Evolutionary conservation across 2,113 vertebrate genomes (phyloP), one percentile per base, ranked within the genome.

Genomic region (Rissa tridactyla): DNA sequence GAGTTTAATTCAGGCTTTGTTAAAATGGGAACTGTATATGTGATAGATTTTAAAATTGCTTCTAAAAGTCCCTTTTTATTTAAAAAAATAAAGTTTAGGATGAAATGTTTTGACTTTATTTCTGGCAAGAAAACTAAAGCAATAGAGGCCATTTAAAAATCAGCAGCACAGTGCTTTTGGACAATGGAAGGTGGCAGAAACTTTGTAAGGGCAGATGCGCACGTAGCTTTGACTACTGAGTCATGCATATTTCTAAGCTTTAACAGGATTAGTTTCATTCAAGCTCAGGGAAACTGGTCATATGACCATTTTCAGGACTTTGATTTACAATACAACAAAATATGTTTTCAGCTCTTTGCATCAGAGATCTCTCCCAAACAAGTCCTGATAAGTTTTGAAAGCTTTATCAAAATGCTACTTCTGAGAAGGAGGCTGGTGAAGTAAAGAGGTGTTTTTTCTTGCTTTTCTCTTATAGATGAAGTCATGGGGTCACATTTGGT

Each of bases 161-260:
- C 52, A 60, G 32, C 92, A 86, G 46, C 42, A 15, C 69, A 86
- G 93, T 51, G 1, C 29, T 96, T 95, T 75, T 32, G 19, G 55
- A 94, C 91, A 92, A 88, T 91, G 60, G 77, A 86, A 91, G 55
- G 80, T 88, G 69, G 23, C 76, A 95, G 87, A 55, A 92, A 68
- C 82, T 95, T 66, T 91, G 76, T 58, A 66, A 75, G 68, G 86
- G 64, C 88, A 73, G 49, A 94, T 77, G 38, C 0, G 4, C 64
- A 18, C 23, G 3, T 81, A 86, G 76, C 76, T 94, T 70, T 77
- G 72, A 47, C 86, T 86, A 61, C 86, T 92, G 95, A 95, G 83
- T 97, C 95, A 94, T 86, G 94, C 89, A 91, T 95, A 89, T 96
- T 95, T 92, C 47, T 78, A 54, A 89, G 80, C 91, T 95, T 96